Percentiles rank a stretch among this genome's conserved stretches.
Evolutionary conservation across 2,888 invertebrate genomes (phyloP).

Genomic region (Phaonia tiefii): DNA sequence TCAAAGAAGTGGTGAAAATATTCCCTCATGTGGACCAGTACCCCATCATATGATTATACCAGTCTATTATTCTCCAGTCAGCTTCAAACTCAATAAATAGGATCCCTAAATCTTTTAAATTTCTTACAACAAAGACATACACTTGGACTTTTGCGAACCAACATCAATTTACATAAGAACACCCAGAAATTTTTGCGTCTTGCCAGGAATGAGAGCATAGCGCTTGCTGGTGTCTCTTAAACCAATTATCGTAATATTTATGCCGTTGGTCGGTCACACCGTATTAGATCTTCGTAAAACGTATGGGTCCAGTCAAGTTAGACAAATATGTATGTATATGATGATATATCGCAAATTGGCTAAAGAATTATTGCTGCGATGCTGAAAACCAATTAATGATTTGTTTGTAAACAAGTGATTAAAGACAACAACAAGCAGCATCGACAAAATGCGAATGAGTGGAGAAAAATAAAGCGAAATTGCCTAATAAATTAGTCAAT

Average conservation of each 20-base stretch:
- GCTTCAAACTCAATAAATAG: too few species aligned
- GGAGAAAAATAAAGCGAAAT: slow-evolving; percentile 1
- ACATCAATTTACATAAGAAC: too few species aligned
- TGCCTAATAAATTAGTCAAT: slow-evolving; percentile 41
- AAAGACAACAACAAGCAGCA: slow-evolving; percentile 1
- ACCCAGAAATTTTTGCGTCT: too few species aligned
- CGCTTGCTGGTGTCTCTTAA: slow-evolving; percentile 40
- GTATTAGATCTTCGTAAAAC: too few species aligned
- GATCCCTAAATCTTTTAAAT: too few species aligned
- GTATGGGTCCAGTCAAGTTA: neutral
- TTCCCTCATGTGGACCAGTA: too few species aligned
- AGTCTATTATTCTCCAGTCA: too few species aligned
- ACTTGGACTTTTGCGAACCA: too few species aligned
- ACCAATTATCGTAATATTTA: slow-evolving; percentile 38
- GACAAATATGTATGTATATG: slow-evolving; percentile 11
- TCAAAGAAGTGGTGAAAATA: too few species aligned
- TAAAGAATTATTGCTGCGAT: slow-evolving; percentile 52
- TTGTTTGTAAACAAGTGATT: slow-evolving; percentile 57
- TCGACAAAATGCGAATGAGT: neutral
- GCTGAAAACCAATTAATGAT: slow-evolving; percentile 49
- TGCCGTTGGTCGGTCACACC: slow-evolving; percentile 9
- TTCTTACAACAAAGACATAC: too few species aligned
- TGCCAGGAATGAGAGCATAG: too few species aligned
- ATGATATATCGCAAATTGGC: slow-evolving; percentile 47
- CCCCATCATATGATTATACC: too few species aligned